A percentile compares a stretch with the other conserved stretches of the same genome.
Evolutionary conservation across 2,888 invertebrate genomes (phyloP).

Genomic region (Nephrotoma appendiculata): DNA sequence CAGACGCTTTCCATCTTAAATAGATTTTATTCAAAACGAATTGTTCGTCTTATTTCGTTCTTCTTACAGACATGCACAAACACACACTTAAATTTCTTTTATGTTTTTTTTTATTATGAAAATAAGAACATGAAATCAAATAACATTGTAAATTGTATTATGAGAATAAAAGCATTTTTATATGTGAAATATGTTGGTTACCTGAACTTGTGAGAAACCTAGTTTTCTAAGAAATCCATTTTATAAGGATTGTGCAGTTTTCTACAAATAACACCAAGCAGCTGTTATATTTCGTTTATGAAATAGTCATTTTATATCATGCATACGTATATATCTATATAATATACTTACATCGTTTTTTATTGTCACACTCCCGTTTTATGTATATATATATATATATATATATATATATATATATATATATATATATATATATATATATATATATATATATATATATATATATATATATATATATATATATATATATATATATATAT

Average conservation of each 20-base stretch:
- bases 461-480: too few relatives aligned
- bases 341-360: too few relatives aligned
- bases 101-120: neutral
- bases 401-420: too few relatives aligned
- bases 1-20: neutral
- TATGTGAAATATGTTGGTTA: neutral
- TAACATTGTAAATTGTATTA: neutral
- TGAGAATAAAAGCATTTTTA: neutral
- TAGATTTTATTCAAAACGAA: neutral
- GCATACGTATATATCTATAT: too few relatives aligned
- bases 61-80: neutral
- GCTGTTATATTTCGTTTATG: neutral
- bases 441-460: too few relatives aligned
- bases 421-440: too few relatives aligned
- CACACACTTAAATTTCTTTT: neutral
- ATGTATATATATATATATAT: too few relatives aligned
- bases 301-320: neutral
- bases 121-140: neutral
- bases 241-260: neutral
- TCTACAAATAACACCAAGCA: neutral
- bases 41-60: neutral
- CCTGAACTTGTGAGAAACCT: neutral
- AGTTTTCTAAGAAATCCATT: neutral
- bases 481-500: too few relatives aligned
- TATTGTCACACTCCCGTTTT: too few relatives aligned